Conservation (phyloP, 2,888 invertebrate genomes). For the Heliconius hortense region DNA sequence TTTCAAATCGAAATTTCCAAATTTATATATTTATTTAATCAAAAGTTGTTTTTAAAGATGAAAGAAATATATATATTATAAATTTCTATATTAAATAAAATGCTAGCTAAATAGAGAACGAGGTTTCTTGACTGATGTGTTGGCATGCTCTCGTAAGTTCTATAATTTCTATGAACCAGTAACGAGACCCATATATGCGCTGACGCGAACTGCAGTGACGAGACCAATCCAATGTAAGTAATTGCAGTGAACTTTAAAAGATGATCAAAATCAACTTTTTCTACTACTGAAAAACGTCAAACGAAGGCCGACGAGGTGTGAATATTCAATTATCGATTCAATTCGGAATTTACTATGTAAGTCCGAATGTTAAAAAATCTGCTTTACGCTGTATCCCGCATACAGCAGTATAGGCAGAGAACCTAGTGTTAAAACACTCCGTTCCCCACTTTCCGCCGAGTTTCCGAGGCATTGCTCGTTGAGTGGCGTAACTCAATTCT, state of each 20-base stretch:
- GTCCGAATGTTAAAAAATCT: not conserved
- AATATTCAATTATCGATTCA: slow-evolving; percentile 70
- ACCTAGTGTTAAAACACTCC: no score
- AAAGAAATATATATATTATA: not conserved
- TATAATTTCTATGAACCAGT: slow-evolving; percentile 19
- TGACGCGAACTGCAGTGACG: slow-evolving; percentile 31
- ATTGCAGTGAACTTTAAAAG: slow-evolving; percentile 41
- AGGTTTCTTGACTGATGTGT: slow-evolving; percentile 7
- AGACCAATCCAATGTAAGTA: slow-evolving; percentile 33
- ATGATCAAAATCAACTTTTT: slow-evolving; percentile 47
- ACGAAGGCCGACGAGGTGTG: slow-evolving; percentile 59
- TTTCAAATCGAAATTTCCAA: no score
- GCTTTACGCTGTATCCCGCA: no score
- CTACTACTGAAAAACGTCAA: slow-evolving; percentile 59
- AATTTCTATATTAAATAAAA: not conserved
- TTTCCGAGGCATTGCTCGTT: no score
- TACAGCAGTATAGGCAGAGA: no score
- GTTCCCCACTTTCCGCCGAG: no score
- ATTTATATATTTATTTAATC: no score
- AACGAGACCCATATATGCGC: slow-evolving; percentile 22
- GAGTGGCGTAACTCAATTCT: no score
- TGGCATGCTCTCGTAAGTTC: slow-evolving; percentile 13
- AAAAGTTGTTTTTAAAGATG: no score
- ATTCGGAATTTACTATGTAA: slow-evolving; percentile 41
- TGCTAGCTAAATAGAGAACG: not conserved